Percentiles rank a stretch among this genome's conserved stretches.
phyloP scores from a whole-genome alignment of 92 coral and sea anemone genomes.

The Porites rus region DNA sequence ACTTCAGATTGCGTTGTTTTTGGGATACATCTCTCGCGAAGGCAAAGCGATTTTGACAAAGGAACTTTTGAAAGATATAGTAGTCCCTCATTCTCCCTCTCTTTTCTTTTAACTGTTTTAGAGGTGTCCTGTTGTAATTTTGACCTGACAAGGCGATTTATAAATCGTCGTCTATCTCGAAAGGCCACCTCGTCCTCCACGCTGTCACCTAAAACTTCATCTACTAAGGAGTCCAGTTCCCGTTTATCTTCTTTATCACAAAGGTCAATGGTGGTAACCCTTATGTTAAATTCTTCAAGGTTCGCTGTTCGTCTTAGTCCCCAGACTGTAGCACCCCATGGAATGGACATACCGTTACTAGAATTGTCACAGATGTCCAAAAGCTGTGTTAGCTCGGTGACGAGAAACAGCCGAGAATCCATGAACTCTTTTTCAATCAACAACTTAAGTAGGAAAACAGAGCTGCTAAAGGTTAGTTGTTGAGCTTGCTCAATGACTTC shows the following conservation, averaged over 20 bases:
- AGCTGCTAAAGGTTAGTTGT: conserved; percentile 51
- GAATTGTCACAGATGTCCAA: neutral
- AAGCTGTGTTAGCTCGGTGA: conserved; percentile 48
- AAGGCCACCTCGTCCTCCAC: conserved; percentile 66
- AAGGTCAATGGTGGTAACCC: conserved; percentile 62
- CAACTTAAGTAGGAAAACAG: conserved; percentile 48
- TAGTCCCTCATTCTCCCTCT: neutral
- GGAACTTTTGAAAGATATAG: conserved; percentile 20
- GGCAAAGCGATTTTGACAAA: conserved; percentile 20
- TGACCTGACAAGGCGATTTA: conserved; percentile 53
- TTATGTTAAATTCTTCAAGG: conserved; percentile 51
- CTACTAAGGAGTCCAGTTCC: conserved; percentile 50
- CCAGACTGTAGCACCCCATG: conserved; percentile 73
- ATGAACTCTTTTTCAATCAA: conserved; percentile 24
- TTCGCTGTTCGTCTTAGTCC: conserved; percentile 77
- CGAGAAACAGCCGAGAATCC: conserved; percentile 52
- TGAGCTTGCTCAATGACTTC: conserved; percentile 53
- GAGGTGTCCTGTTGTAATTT: no score
- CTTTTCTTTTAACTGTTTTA: neutral
- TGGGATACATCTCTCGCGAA: conserved; percentile 22
- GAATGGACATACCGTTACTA: conserved; percentile 24
- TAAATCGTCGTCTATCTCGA: conserved; percentile 65
- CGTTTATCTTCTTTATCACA: conserved; percentile 9
- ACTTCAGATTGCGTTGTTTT: conserved; percentile 2
- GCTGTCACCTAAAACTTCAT: conserved; percentile 47